A percentile compares a stretch with the other conserved stretches of the same genome.
These are phyloP conservation scores for Dysdera silvatica DNA, from an alignment of 1,140 invertebrate genomes.

Conservation along the genomic window DNA sequence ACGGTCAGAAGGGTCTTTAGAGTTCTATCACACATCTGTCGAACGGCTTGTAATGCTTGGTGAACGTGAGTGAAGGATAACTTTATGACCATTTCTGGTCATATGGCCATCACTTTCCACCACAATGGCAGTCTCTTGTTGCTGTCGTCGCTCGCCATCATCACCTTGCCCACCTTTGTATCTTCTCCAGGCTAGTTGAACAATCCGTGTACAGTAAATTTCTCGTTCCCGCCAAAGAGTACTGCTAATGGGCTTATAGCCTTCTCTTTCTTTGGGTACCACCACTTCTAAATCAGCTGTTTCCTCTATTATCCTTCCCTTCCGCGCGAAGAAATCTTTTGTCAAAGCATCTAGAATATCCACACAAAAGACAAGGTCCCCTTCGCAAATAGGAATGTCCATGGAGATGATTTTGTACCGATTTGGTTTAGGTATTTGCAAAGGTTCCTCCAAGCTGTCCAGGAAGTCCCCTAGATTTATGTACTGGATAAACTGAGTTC, in stretches of 20 bases:
- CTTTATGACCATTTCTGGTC: constrained; percentile 75
- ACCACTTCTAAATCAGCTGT: constrained; percentile 57
- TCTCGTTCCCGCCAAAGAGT: constrained; percentile 92
- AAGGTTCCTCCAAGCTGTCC: constrained; percentile 83
- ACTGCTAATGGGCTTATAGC: constrained; percentile 85
- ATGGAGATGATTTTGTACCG: constrained; percentile 98
- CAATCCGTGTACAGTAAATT: constrained; percentile 87
- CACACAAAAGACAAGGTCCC: constrained; percentile 92
- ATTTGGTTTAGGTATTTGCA: constrained; percentile 95
- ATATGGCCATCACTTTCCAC: constrained; percentile 71
- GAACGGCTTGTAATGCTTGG: constrained; percentile 67
- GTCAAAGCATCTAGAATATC: constrained; percentile 91
- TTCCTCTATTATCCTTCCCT: constrained; percentile 51
- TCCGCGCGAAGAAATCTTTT: constrained; percentile 88
- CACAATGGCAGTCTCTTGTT: constrained; percentile 65
- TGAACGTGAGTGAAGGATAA: constrained; percentile 77
- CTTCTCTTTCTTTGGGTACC: constrained; percentile 61
- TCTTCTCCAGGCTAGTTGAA: constrained; percentile 78
- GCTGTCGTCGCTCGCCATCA: constrained; percentile 39
- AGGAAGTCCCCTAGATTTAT: constrained; percentile 88
- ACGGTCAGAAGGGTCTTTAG: too few relatives aligned
- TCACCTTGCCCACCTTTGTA: constrained; percentile 38
- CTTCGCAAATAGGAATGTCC: constrained; percentile 97
- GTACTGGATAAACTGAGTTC: constrained; percentile 92
- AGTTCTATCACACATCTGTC: constrained; percentile 69